Evolutionary conservation across 2,797 vertebrate genomes (phyloP).

Genomic region (Thripadectes ignobilis): DNA sequence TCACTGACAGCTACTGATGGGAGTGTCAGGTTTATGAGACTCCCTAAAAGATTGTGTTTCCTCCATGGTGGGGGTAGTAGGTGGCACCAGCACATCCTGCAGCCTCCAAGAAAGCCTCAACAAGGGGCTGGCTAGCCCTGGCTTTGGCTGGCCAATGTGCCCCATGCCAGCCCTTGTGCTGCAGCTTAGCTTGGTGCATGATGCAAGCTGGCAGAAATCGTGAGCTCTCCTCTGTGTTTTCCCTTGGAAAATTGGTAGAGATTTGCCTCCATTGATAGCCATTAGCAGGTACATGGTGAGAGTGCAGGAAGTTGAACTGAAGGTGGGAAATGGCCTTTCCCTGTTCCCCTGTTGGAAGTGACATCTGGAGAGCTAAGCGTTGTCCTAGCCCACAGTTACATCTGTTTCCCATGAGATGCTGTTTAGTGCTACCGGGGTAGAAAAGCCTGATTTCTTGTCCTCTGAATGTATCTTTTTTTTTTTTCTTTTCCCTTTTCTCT

Average conservation of each 20-base stretch:
- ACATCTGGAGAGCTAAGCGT: not conserved
- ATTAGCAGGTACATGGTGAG: not conserved
- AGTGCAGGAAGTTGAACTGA: not conserved
- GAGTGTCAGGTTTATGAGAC: not conserved
- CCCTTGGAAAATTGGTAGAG: not conserved
- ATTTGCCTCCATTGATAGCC: not conserved
- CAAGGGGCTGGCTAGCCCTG: not conserved
- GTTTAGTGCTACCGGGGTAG: not conserved
- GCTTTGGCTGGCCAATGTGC: not conserved
- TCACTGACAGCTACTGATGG: not conserved
- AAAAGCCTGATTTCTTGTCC: not conserved
- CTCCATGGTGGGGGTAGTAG: not conserved
- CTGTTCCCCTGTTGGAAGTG: not conserved
- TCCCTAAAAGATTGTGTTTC: not conserved
- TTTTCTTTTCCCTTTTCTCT: too few species aligned
- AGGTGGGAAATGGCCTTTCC: not conserved
- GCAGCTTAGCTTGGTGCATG: not conserved
- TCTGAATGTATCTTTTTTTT: not conserved
- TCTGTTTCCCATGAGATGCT: not conserved
- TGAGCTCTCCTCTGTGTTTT: not conserved
- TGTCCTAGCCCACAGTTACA: not conserved
- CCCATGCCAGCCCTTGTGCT: not conserved
- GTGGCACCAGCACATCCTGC: not conserved
- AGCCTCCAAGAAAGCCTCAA: not conserved
- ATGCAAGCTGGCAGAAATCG: not conserved